A percentile compares a stretch with the other conserved stretches of the same genome.
These are phyloP conservation scores for Antheraea mylitta DNA, from an alignment of 1,140 invertebrate species.

Conservation along the genomic window DNA sequence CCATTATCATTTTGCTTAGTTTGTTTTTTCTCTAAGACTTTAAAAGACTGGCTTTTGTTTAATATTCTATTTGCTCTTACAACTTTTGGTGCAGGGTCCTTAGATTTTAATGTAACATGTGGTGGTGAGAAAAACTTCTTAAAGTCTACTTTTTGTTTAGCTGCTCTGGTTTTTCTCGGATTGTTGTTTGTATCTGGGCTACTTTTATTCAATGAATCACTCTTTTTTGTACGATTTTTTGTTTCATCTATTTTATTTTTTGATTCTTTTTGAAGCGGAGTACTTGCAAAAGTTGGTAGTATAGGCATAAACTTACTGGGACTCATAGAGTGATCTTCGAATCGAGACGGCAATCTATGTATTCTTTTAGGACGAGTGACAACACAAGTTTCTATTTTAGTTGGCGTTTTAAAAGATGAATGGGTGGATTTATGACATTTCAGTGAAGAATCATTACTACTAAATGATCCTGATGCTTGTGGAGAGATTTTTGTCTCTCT, in stretches of 20 bases:
- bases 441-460: not conserved
- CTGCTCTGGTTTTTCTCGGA: constrained; percentile 21
- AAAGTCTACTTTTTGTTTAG: constrained; percentile 8
- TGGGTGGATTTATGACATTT: not conserved
- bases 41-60: constrained; percentile 42
- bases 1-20: constrained; percentile 39
- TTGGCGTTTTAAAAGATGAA: not conserved
- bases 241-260: not conserved
- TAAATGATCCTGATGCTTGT: not conserved
- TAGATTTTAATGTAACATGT: constrained; percentile 11
- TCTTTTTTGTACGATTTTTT: not conserved
- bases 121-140: constrained; percentile 13
- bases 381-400: constrained; percentile 5
- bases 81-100: constrained; percentile 19
- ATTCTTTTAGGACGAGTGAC: constrained; percentile 52
- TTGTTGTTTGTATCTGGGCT: constrained; percentile 23
- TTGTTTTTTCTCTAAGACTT: constrained; percentile 45
- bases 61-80: constrained; percentile 22
- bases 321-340: constrained; percentile 54
- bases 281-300: constrained; percentile 56
- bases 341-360: constrained; percentile 52
- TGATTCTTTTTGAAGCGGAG: constrained; percentile 37
- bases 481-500: not conserved
- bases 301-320: constrained; percentile 54
- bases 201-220: constrained; percentile 11